Evolutionary conservation across 2,113 vertebrate species (phyloP).

Genomic region (Gasterosteus aculeatus): DNA sequence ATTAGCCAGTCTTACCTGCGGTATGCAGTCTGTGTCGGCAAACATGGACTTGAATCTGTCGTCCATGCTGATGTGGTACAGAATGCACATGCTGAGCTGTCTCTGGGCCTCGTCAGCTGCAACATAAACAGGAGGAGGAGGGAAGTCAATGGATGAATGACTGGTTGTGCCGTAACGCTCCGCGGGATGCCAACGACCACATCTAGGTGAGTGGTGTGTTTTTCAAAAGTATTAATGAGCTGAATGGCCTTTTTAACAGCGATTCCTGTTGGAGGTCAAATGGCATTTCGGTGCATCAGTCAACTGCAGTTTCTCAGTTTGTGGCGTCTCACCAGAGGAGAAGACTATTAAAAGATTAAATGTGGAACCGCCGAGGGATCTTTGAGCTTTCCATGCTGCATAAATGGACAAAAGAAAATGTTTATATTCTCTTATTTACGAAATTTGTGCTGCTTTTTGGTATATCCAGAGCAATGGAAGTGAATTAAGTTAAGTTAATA

Average conservation of each 20-base stretch:
- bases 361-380: not conserved
- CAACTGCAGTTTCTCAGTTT: slow-evolving; percentile 42
- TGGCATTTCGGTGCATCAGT: not conserved
- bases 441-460: not conserved
- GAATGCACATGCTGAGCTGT: slow-evolving; percentile 91
- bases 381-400: not conserved
- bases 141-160: slow-evolving; percentile 63
- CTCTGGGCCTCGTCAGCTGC: slow-evolving; percentile 93
- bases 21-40: slow-evolving; percentile 93
- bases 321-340: not conserved
- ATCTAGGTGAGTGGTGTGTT: slow-evolving; percentile 53
- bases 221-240: slow-evolving; percentile 56
- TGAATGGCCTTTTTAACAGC: slow-evolving; percentile 55
- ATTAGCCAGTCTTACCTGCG: slow-evolving; percentile 86
- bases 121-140: slow-evolving; percentile 63
- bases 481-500: not conserved
- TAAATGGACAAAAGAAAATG: not conserved
- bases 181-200: slow-evolving; percentile 58
- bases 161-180: slow-evolving; percentile 55
- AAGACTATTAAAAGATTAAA: slow-evolving; percentile 11
- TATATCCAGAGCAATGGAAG: not conserved
- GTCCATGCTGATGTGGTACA: slow-evolving; percentile 95
- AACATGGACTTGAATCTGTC: slow-evolving; percentile 94
- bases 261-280: slow-evolving; percentile 26
- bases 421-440: not conserved